Base-by-base conservation (phyloP, 2,113 vertebrate genomes). In the Taxidea taxus region DNA sequence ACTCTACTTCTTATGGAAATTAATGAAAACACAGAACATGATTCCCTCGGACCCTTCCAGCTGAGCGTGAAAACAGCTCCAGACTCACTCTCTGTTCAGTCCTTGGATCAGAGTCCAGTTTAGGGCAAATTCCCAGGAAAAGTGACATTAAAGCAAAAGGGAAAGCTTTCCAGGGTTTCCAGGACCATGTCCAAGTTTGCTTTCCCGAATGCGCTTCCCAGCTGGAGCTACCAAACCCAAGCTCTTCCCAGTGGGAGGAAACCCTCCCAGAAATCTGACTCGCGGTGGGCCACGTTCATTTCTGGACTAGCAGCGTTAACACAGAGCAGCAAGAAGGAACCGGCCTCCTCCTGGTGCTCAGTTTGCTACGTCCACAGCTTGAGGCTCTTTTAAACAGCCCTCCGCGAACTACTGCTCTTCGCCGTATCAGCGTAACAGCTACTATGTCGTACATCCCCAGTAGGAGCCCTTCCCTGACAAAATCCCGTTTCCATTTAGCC, bases 171-270 rank as follows among this genome's bases (percentile, higher is more conserved):
- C 37, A 44, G 42, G 29, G 20, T 13, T 25, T 39, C 23, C 3
- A 1, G n/a, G 37, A 10, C 31, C 10, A 0, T 0, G 5, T 4
- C 29, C 47, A 80, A 6, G 49, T 10, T 3, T 82, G 7, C 49
- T 39, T 60, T 44, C 51, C 77, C 1, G 37, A 60, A 16, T 15
- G 58, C 49, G 23, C 37, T 77, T 70, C 37, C 14, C 25, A 4
- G 15, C 1, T 13, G n/a, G 13, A 15, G 80, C 51, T 34, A 13
- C 0, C 6, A 20, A 42, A 56, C 6, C 64, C 21, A 39, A 16
- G 13, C 51, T 11, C 56, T 15, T 20, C 31, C 21, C 44, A 20
- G 10, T 0, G 21, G n/a, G 68, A 6, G 21, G 51, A n/a, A n/a
- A 58, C 20, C 47, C 37, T 31, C 39, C 14, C 6, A 23, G 66